These are phyloP conservation scores for Platycheirus rosarum DNA, from an alignment of 2,888 invertebrate species.

Conservation along the genomic window DNA sequence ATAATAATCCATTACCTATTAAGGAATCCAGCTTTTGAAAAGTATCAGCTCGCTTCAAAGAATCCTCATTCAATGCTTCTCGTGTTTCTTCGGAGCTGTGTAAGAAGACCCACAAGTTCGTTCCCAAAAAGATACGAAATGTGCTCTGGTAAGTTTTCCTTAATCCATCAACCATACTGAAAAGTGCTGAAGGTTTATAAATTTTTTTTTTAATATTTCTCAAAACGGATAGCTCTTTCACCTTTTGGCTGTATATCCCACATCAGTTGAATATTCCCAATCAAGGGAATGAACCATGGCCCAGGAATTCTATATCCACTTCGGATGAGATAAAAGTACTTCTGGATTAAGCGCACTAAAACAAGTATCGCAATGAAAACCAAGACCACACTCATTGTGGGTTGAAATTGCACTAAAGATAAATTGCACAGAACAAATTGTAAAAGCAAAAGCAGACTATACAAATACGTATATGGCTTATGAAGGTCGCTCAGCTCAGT, in stretches of 20 bases:
- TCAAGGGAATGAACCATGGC: slow-evolving; percentile 79
- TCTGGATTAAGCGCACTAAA: slow-evolving; percentile 64
- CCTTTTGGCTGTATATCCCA: slow-evolving; percentile 80
- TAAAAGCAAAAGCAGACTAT: slow-evolving; percentile 16
- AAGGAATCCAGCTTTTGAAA: slow-evolving; percentile 79
- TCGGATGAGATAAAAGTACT: slow-evolving; percentile 75
- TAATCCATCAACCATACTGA: slow-evolving; percentile 77
- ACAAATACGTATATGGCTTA: no score
- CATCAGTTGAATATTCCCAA: slow-evolving; percentile 81
- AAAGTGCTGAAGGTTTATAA: slow-evolving; percentile 79
- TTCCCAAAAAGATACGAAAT: slow-evolving; percentile 80
- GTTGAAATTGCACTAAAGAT: not conserved
- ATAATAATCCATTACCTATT: slow-evolving; percentile 80
- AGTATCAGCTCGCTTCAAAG: slow-evolving; percentile 78
- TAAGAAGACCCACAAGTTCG: slow-evolving; percentile 80
- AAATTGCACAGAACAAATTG: not conserved
- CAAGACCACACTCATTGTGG: slow-evolving; percentile 41
- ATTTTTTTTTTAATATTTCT: no score
- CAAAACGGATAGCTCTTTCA: slow-evolving; percentile 62
- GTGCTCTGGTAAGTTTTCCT: slow-evolving; percentile 77
- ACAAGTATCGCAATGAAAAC: slow-evolving; percentile 40
- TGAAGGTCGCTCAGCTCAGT: no score
- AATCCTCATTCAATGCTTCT: slow-evolving; percentile 78
- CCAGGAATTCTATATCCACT: slow-evolving; percentile 78
- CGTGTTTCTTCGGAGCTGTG: slow-evolving; percentile 79